A percentile compares a stretch with the other conserved stretches of the same genome.
Conservation (phyloP, 2,888 invertebrate genomes). For the Aporophyla nigra region DNA sequence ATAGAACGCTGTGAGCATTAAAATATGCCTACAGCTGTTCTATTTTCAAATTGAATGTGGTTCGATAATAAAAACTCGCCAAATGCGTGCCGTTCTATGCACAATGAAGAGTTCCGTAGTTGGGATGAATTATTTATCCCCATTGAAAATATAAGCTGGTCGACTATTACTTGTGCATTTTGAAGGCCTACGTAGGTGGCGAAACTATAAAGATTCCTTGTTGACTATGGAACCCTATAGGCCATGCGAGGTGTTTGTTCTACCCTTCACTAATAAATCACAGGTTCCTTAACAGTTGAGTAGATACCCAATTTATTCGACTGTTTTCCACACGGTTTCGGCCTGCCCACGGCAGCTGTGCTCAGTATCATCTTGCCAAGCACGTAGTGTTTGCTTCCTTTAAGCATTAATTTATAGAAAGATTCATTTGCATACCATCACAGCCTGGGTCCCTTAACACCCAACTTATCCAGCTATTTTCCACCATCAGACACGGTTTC, state of each 20-base stretch:
- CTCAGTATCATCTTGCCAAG: constrained; percentile 75
- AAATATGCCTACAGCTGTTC: background rate
- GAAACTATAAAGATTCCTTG: no score
- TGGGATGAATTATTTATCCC: no score
- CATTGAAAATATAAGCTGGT: no score
- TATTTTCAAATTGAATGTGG: background rate
- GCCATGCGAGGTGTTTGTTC: no score
- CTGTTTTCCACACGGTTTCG: constrained; percentile 88
- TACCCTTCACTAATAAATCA: background rate
- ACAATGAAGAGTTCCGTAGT: no score
- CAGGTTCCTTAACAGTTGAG: no score
- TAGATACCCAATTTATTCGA: background rate
- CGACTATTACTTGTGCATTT: no score
- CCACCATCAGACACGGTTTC: constrained; percentile 88
- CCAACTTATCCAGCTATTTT: background rate
- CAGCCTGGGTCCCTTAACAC: background rate
- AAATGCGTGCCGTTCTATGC: no score
- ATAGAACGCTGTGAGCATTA: no score
- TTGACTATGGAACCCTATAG: no score
- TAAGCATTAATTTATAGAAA: background rate
- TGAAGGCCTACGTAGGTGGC: no score
- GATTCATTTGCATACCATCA: background rate
- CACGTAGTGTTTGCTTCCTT: background rate
- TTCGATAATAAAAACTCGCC: background rate
- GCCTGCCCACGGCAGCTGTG: no score